Base-by-base conservation (phyloP, 2,113 vertebrate genomes). In the Pseudolaguvia tuberculata region DNA sequence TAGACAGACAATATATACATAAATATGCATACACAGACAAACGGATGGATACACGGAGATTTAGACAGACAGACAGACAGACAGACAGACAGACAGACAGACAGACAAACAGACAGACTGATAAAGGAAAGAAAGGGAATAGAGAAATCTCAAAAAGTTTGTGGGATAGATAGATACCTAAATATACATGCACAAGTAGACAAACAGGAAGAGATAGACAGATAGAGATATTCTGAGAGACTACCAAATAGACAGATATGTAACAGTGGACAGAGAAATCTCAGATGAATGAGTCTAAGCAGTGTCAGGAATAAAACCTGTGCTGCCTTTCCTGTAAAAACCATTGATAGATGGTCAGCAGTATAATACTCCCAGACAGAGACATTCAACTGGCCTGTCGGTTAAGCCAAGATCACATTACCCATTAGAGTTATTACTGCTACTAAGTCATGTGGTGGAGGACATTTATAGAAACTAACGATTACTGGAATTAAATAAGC, bases 361-460 rank as follows among this genome's bases (percentile, higher is more conserved):
- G 5, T 52, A 21, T 50, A 59, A 69, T 25, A 59, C 12, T 69
- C 75, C 65, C 47, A 70, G 47, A 76, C 78, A 84, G 82, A 35
- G 2, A 67, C 31, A 15, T 68, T 51, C 76, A 50, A 59, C 79
- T 47, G 67, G 63, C 65, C 51, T 7, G 31, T 78, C 72, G 79
- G 76, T 75, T 83, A 70, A 84, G 79, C 63, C 8, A 72, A 29
- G 77, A 80, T 89, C 85, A 67, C 7, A 80, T 89, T 85, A 87
- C 88, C 73, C 76, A 80, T 42, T 0, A 51, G 58, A 71, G 80
- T 80, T 81, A 74, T 76, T 57, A 78, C 61, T 27, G 63, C 23
- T 82, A 85, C 80, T 72, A 79, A 84, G 80, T 48, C 73, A 17
- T 12, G 65, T 81, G 84, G 81, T 79, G 81, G 84, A 82, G 45